Evolutionary conservation across 2,113 vertebrate species (phyloP).

Genomic region (Indicator maculatus): DNA sequence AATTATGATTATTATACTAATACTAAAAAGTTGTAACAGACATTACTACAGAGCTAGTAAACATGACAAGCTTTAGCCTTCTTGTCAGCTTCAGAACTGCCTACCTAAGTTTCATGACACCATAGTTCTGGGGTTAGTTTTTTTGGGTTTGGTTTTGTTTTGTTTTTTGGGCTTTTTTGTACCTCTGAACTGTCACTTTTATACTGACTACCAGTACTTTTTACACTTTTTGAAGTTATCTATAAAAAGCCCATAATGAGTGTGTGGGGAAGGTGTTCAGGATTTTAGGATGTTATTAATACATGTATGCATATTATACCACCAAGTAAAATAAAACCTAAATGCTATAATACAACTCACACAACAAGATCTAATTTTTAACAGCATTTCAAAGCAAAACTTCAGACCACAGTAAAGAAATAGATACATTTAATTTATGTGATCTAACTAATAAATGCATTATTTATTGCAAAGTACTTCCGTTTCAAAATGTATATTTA

Average conservation of each 20-base stretch:
- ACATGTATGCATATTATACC: not conserved
- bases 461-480: not conserved
- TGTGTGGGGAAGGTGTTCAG: not conserved
- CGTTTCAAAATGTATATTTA: not conserved
- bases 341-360: not conserved
- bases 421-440: not conserved
- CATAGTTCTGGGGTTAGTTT: not conserved
- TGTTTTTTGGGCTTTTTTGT: not conserved
- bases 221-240: not conserved
- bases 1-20: not conserved
- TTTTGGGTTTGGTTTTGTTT: accelerated
- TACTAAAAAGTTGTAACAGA: not conserved
- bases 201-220: not conserved
- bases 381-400: not conserved
- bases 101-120: not conserved
- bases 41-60: not conserved
- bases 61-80: not conserved
- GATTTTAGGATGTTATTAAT: not conserved
- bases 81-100: not conserved
- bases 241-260: not conserved
- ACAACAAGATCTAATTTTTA: not conserved
- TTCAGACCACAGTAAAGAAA: not conserved
- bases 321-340: not conserved
- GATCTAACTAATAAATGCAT: not conserved
- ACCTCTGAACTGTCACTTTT: not conserved